Evolutionary conservation across 2,888 invertebrate genomes (phyloP), one percentile per base, ranked within the genome.

Genomic region (Nyleta sp.): DNA sequence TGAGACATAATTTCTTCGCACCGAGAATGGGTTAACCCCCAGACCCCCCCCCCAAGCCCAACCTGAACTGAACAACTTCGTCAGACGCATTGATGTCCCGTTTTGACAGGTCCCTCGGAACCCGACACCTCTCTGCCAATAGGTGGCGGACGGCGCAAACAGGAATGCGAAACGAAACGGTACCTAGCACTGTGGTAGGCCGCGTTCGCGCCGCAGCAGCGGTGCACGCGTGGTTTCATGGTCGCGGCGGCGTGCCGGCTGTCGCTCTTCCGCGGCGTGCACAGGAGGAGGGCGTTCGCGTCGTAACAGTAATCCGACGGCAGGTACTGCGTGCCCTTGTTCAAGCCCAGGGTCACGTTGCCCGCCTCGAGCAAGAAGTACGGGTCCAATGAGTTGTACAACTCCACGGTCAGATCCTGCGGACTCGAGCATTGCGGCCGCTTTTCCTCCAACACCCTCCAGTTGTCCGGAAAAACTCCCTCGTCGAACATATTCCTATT

Each of bases 191-290:
- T 93, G 87, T 92, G 93, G 84, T 93, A 95, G 57, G 92, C 92
- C 7, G 93, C 93, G 53, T 92, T 92, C 57, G 92, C 91, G 2
- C 94, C 94, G 88, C 96, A 96, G 86, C 96, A 96, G 90, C 95
- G 95, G 86, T 92, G 91, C 38, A 93, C 87, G 80, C 85, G 86
- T 28, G 89, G 88, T 80, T 85, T 91, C 85, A 86, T 87, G 64
- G 91, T 88, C 80, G 90, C 90, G 2, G 88, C 89, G 4, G 87
- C 86, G 15, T 85, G 83, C 48, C 84, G 84, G 24, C 82, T 84
- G 60, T 86, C 81, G 81, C 90, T 91, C 75, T 90, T 91, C 18
- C 84, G 85, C 35, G 87, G 78, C 60, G 83, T 78, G 78, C 96
- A 96, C 3, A 94, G 93, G 3, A 96, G 91, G 7, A 94, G 93